Evolutionary conservation across 2,797 vertebrate genomes (phyloP), one percentile per base, ranked within the genome.

Genomic region (Yasuhikotakia modesta): DNA sequence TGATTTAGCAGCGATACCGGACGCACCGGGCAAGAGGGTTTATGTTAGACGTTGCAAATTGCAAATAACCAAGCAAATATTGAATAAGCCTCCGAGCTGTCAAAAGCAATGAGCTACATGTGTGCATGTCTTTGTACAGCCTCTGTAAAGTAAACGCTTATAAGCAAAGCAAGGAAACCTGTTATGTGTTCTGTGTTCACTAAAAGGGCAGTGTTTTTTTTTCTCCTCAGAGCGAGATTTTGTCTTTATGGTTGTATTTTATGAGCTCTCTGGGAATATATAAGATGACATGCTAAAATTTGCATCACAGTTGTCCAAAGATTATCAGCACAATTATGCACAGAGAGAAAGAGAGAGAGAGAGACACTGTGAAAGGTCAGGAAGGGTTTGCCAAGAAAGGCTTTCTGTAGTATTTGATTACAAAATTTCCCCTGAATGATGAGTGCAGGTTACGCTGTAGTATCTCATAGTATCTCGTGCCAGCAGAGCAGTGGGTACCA

Each of bases 251-350:
- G 90, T 90, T 90, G 90, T 89, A 87, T 84, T 81, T 90, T 89
- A 91, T 87, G 89, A 92, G 89, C 90, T 90, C 27, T 27, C 90
- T 81, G 81, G 67, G 69, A 81, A 85, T 65, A 66, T 79, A 83
- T 81, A 67, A 73, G 83, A 87, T 88, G 86, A 89, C 84, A 88
- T 16, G 87, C 84, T 87, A 78, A 86, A 87, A 87, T 85, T 79
- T 76, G 79, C 88, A 90, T 92, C 87, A 89, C 91, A 89, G 90
- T 85, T 84, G 68, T 22, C 81, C 70, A 53, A 85, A 91, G 91
- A 92, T 92, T 93, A 91, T 86, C 68, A 69, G 77, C 79, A 84
- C 85, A 90, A 90, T 89, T 90, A 92, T 89, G 89, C 81, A 6
- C 83, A 57, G 32, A 50, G 65, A 86, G 80, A 82, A 70, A 17